Conservation (phyloP, 30 jellyfish, hydroid and myxozoan species). For the Pelagia noctiluca region DNA sequence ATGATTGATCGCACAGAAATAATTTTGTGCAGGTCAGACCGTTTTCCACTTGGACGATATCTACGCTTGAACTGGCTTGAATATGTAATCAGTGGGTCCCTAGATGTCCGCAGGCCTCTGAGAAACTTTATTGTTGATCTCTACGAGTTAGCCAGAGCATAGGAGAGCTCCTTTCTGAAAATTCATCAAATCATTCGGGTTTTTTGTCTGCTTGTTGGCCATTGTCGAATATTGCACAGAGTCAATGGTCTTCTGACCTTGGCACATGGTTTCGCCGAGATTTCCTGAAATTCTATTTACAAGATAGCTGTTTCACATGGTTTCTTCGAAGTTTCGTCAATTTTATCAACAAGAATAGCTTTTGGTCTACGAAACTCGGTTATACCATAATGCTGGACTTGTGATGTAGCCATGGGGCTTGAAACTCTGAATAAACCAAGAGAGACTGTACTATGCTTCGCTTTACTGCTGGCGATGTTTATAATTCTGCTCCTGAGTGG, state of each 20-base stretch:
- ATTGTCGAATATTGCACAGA: slow-evolving; percentile 7
- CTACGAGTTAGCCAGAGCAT: background rate
- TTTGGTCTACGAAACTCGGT: background rate
- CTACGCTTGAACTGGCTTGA: slow-evolving; percentile 65
- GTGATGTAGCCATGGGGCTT: slow-evolving; percentile 56
- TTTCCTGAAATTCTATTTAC: background rate
- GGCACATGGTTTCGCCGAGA: background rate
- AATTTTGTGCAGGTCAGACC: slow-evolving; percentile 48
- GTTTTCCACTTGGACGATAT: slow-evolving; percentile 4
- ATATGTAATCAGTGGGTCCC: slow-evolving; percentile 51
- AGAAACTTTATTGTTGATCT: background rate
- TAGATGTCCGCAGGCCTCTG: slow-evolving; percentile 4
- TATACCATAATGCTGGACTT: background rate
- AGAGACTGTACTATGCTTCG: slow-evolving; percentile 85
- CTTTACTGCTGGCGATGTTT: slow-evolving; percentile 79
- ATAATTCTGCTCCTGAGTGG: slow-evolving; percentile 79
- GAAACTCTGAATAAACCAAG: slow-evolving; percentile 76
- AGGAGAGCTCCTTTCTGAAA: background rate
- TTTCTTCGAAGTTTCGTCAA: background rate
- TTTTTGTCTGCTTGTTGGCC: slow-evolving; percentile 32
- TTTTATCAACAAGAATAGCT: background rate
- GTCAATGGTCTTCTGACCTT: background rate
- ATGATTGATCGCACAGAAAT: slow-evolving; percentile 74
- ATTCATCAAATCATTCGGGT: background rate
- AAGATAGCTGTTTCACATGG: background rate